Evolutionary conservation across 2,113 vertebrate genomes (phyloP).

Genomic region (Centrocercus urophasianus): DNA sequence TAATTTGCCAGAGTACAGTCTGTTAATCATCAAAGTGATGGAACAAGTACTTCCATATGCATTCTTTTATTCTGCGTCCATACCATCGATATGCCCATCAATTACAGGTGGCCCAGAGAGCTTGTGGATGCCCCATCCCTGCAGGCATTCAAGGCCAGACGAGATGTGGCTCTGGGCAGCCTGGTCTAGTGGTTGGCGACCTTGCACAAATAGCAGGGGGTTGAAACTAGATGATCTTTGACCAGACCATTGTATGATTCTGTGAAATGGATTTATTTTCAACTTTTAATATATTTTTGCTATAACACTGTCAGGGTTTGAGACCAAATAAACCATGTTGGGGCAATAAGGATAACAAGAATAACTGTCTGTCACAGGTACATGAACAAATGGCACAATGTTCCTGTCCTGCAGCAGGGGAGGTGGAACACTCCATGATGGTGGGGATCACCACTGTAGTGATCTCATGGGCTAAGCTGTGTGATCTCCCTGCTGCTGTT

Average conservation of each 20-base stretch:
- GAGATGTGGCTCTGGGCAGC: no score
- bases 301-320: not conserved
- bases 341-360: not conserved
- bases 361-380: not conserved
- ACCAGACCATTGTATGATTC: not conserved
- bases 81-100: not conserved
- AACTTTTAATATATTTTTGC: not conserved
- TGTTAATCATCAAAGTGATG: not conserved
- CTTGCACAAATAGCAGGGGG: no score
- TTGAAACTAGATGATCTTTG: no score
- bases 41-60: not conserved
- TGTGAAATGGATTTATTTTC: not conserved
- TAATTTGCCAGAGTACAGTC: not conserved
- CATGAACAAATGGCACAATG: not conserved
- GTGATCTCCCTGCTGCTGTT: not conserved
- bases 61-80: not conserved
- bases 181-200: no score
- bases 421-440: not conserved
- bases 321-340: not conserved
- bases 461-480: not conserved
- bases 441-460: not conserved
- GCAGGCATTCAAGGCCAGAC: no score
- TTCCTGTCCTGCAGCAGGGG: not conserved
- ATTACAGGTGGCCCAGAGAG: no score
- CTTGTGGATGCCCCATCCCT: no score